phyloP scores from a whole-genome alignment of 92 coral and sea anemone species.

The Diadumene lineata region DNA sequence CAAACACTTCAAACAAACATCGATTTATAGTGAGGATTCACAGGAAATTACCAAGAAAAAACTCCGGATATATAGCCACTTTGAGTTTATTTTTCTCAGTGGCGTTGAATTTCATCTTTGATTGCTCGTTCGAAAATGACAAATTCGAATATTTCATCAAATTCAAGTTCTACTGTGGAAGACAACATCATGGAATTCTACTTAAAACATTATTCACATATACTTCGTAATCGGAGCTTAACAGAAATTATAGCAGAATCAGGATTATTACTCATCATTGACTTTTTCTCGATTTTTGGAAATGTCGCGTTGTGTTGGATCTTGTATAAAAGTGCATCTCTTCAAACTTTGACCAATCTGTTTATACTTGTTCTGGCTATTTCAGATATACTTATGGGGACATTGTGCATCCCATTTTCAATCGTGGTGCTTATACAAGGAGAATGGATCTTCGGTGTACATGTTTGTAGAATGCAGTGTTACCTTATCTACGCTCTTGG shows the following conservation, averaged over 20 bases:
- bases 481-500: conserved; percentile 56
- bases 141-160: neutral
- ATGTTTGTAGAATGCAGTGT: conserved; percentile 54
- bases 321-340: conserved; percentile 27
- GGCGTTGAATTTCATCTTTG: neutral
- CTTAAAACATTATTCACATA: neutral
- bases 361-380: conserved; percentile 42
- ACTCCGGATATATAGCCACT: neutral
- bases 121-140: neutral
- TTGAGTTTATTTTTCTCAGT: neutral
- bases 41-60: neutral
- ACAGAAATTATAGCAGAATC: conserved; percentile 35
- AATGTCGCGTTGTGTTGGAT: conserved; percentile 48
- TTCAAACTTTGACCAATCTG: conserved; percentile 45
- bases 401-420: conserved; percentile 52
- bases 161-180: neutral
- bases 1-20: neutral
- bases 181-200: neutral
- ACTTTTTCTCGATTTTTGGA: conserved; percentile 41
- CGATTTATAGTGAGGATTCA: neutral
- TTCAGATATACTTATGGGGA: conserved; percentile 55
- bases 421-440: conserved; percentile 50
- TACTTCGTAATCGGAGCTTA: conserved; percentile 7
- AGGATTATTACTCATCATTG: conserved; percentile 29
- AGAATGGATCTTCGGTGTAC: conserved; percentile 43